Conservation (phyloP, 2,797 vertebrate genomes). For the Poecilia picta region DNA sequence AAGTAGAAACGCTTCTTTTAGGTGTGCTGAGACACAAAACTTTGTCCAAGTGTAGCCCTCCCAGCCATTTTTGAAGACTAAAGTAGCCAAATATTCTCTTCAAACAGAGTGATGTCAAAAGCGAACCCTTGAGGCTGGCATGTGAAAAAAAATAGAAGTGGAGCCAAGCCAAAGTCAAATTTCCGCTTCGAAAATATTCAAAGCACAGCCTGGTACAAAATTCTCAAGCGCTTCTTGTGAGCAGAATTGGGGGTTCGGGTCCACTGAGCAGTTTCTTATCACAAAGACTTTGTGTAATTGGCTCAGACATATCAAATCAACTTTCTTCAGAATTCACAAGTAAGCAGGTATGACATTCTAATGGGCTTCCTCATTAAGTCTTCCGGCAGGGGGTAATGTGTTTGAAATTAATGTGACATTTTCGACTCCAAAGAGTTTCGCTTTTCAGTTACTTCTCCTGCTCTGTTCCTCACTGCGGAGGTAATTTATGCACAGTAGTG, state of each 20-base stretch:
- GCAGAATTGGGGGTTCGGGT: slow-evolving; percentile 81
- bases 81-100: slow-evolving; percentile 26
- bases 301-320: slow-evolving; percentile 89
- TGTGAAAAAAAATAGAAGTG: slow-evolving; percentile 77
- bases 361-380: slow-evolving; percentile 88
- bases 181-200: slow-evolving; percentile 87
- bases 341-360: slow-evolving; percentile 93
- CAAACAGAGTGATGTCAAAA: slow-evolving; percentile 81
- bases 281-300: slow-evolving; percentile 89
- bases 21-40: not conserved
- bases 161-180: slow-evolving; percentile 67
- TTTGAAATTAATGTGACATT: slow-evolving; percentile 89
- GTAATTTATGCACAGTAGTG: slow-evolving; percentile 84
- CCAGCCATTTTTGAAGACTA: slow-evolving; percentile 1
- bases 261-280: slow-evolving; percentile 87
- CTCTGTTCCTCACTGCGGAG: slow-evolving; percentile 74
- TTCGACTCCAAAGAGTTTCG: slow-evolving; percentile 85
- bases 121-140: slow-evolving; percentile 80
- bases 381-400: slow-evolving; percentile 83
- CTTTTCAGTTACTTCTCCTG: slow-evolving; percentile 72
- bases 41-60: not conserved
- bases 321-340: slow-evolving; percentile 86
- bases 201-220: slow-evolving; percentile 80
- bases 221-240: slow-evolving; percentile 80
- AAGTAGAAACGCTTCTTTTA: not conserved